Conservation (phyloP, 64 coral and sea anemone species). For the Orbicella faveolata region DNA sequence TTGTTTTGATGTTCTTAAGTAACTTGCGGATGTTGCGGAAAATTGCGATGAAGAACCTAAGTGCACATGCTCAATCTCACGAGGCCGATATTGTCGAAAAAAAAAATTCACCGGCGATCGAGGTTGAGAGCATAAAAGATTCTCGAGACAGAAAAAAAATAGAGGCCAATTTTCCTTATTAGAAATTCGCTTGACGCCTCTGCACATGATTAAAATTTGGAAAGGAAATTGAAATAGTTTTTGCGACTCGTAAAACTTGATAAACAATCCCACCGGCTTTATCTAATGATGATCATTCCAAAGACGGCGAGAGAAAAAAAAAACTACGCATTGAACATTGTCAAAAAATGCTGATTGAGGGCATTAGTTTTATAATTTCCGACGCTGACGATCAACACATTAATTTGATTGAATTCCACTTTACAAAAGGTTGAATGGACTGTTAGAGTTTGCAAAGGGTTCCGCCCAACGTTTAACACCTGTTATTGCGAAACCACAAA, state of each 20-base stretch:
- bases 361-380: not conserved
- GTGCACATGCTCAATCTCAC: not conserved
- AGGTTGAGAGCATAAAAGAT: not conserved
- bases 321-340: not conserved
- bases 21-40: not conserved
- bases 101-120: not conserved
- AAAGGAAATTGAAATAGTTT: not conserved
- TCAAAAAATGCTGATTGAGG: not conserved
- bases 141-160: not conserved
- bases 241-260: not conserved
- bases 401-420: not conserved
- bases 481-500: not conserved
- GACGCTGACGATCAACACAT: not conserved
- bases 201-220: not conserved
- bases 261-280: not conserved
- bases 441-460: not conserved
- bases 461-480: not conserved
- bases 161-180: not conserved
- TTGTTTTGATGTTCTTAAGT: conserved; percentile 33
- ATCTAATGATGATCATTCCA: not conserved
- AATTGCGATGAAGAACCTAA: not conserved
- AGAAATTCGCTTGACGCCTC: not conserved
- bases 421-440: not conserved
- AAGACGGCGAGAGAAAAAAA: too few relatives aligned
- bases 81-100: not conserved